phyloP scores from a whole-genome alignment of 2,797 vertebrate species.

The Anniella stebbinsi region DNA sequence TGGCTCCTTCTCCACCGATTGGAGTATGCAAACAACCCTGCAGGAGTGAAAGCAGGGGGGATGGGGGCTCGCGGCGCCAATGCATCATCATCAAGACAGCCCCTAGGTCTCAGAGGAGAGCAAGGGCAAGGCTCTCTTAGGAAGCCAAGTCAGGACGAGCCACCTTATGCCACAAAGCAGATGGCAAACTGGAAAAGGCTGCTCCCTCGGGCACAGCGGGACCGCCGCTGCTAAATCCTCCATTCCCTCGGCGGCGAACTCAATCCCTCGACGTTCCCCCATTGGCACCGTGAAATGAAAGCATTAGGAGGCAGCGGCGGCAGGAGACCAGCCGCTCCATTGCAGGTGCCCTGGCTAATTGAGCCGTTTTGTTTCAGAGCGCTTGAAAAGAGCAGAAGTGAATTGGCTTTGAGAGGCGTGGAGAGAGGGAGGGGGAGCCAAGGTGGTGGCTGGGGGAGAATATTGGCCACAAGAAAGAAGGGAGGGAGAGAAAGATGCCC shows the following conservation, averaged over 20 bases:
- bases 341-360: constrained; percentile 36
- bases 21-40: too few species aligned
- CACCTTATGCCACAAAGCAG: not conserved
- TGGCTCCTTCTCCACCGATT: too few species aligned
- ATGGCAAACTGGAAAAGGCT: not conserved
- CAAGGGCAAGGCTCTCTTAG: too few species aligned
- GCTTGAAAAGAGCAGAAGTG: constrained; percentile 42
- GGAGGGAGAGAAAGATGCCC: not conserved
- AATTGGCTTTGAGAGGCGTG: constrained; percentile 48
- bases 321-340: not conserved
- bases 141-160: not conserved
- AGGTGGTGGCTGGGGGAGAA: not conserved
- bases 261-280: not conserved
- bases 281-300: constrained; percentile 41
- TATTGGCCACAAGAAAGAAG: not conserved
- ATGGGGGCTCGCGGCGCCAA: too few species aligned
- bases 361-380: constrained; percentile 44
- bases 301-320: constrained; percentile 17
- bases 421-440: not conserved
- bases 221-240: not conserved
- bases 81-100: too few species aligned
- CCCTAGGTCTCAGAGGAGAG: not conserved
- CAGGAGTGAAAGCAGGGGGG: too few species aligned
- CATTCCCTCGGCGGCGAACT: not conserved
- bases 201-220: not conserved